Percentiles rank a stretch among this genome's conserved stretches.
Evolutionary conservation across 2,888 invertebrate genomes (phyloP).

Genomic region (Mantis religiosa): DNA sequence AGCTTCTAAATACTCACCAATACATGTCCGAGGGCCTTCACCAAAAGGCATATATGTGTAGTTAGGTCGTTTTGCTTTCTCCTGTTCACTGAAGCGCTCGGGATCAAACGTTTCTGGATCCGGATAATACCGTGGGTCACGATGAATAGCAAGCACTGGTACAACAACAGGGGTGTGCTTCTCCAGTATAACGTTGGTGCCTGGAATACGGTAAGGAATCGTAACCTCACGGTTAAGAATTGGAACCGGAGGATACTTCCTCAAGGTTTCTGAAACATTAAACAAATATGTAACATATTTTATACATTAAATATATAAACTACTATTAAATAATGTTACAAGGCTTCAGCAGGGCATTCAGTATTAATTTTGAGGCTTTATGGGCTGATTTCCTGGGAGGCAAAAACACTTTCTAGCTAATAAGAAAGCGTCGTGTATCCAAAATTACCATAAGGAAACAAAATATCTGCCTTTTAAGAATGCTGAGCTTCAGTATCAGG

Average conservation of each 20-base stretch:
- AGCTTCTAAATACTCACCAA: slow-evolving; percentile 44
- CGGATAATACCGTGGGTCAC: neutral
- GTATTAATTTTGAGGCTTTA: no score
- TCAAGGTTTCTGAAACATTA: slow-evolving; percentile 46
- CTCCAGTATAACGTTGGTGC: neutral
- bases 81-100: slow-evolving; percentile 33
- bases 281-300: neutral
- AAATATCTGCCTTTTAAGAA: no score
- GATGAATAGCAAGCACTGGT: slow-evolving; percentile 15
- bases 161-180: slow-evolving; percentile 33
- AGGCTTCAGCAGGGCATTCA: no score
- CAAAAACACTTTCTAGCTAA: no score
- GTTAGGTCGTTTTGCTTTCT: neutral
- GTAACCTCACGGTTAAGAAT: slow-evolving; percentile 48
- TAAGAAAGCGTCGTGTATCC: no score
- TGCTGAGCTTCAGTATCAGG: no score
- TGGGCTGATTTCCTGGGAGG: no score
- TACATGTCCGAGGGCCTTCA: slow-evolving; percentile 58
- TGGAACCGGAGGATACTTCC: slow-evolving; percentile 50
- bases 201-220: slow-evolving; percentile 45
- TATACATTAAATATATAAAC: neutral
- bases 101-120: slow-evolving; percentile 42
- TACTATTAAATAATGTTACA: neutral
- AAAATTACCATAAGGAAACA: no score
- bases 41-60: slow-evolving; percentile 53